These are phyloP conservation scores for Battus philenor DNA, from an alignment of 1,140 invertebrate genomes.

Conservation along the genomic window DNA sequence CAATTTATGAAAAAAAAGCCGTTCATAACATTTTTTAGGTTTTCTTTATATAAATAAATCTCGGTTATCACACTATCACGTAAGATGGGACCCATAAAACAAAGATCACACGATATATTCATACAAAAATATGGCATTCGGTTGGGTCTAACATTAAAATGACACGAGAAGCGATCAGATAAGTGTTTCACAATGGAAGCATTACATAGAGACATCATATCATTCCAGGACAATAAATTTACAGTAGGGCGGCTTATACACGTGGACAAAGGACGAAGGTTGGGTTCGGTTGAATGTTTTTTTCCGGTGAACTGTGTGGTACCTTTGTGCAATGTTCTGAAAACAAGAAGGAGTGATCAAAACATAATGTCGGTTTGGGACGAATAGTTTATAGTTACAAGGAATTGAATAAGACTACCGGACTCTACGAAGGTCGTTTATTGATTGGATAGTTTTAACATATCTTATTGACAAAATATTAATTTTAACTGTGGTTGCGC, in stretches of 20 bases:
- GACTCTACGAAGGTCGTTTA: too few relatives aligned
- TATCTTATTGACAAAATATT: too few relatives aligned
- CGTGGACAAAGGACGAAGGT: slow-evolving; percentile 55
- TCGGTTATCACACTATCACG: background rate
- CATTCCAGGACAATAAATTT: slow-evolving; percentile 68
- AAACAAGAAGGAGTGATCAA: slow-evolving; percentile 69
- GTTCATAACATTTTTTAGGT: too few relatives aligned
- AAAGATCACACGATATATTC: slow-evolving; percentile 5
- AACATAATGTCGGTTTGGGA: slow-evolving; percentile 35
- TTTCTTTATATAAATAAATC: too few relatives aligned
- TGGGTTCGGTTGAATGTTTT: slow-evolving; percentile 44
- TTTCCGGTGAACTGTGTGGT: slow-evolving; percentile 47
- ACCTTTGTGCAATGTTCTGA: slow-evolving; percentile 49
- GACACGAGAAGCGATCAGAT: slow-evolving; percentile 62
- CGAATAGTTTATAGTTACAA: slow-evolving; percentile 10
- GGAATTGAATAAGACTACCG: background rate
- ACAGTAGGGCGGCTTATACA: slow-evolving; percentile 59
- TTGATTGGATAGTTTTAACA: too few relatives aligned
- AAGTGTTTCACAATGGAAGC: slow-evolving; percentile 61
- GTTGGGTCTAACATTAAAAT: slow-evolving; percentile 46
- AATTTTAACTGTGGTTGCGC: too few relatives aligned
- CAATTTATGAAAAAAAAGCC: too few relatives aligned
- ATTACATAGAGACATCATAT: slow-evolving; percentile 73
- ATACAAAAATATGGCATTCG: slow-evolving; percentile 25
- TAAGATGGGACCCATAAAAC: background rate